Evolutionary conservation across 2,113 vertebrate genomes (phyloP).

Genomic region (Aegotheles bennettii): DNA sequence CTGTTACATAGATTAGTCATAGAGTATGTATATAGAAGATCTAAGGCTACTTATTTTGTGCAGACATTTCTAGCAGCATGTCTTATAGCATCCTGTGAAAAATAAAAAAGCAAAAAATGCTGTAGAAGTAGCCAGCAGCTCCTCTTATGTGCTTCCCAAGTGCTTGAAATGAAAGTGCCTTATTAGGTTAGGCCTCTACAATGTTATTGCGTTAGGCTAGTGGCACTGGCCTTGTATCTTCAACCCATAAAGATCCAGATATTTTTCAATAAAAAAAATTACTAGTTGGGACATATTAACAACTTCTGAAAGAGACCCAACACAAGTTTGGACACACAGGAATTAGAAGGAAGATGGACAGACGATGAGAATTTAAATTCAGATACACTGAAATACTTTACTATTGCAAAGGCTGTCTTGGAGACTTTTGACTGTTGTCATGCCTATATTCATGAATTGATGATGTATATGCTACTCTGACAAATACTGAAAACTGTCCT

Average conservation of each 20-base stretch:
- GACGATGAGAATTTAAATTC: neutral
- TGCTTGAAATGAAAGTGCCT: no score
- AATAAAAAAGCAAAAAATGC: neutral
- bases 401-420: neutral
- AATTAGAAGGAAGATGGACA: neutral
- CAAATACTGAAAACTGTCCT: neutral
- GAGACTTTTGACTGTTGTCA: neutral
- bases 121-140: neutral
- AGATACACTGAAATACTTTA: neutral
- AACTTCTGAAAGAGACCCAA: neutral
- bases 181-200: neutral
- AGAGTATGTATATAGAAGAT: neutral
- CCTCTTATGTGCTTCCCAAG: no score
- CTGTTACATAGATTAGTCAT: neutral
- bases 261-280: neutral
- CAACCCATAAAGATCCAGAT: neutral
- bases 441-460: neutral
- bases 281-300: neutral
- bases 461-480: neutral
- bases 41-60: neutral
- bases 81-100: neutral
- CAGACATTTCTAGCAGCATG: neutral
- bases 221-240: neutral
- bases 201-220: neutral
- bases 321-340: neutral